A percentile compares a stretch with the other conserved stretches of the same genome.
Conservation (phyloP, 2,888 invertebrate genomes). For the Ennomos erosarius region DNA sequence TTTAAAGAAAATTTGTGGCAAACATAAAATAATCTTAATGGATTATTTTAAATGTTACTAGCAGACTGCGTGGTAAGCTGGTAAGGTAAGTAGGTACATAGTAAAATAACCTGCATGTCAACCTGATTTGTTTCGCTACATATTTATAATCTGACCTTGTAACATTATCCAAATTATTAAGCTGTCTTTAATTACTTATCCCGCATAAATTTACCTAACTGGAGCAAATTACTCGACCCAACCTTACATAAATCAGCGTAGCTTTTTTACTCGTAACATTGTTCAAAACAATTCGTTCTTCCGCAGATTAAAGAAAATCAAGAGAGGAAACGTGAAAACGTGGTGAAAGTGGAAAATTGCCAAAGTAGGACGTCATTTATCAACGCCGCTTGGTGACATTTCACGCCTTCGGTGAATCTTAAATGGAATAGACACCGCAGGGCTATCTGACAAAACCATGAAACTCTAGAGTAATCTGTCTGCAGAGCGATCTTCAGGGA, state of each 20-base stretch:
- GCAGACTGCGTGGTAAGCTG: too few relatives aligned
- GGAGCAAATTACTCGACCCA: conserved; percentile 1
- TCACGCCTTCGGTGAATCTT: conserved; percentile 63
- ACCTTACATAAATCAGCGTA: conserved; percentile 23
- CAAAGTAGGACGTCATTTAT: conserved; percentile 67
- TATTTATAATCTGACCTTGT: too few relatives aligned
- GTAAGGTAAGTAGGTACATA: too few relatives aligned
- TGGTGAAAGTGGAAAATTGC: conserved; percentile 69
- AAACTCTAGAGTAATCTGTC: conserved; percentile 26
- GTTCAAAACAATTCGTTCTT: conserved; percentile 49
- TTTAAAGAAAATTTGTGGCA: too few relatives aligned
- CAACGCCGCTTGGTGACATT: conserved; percentile 66
- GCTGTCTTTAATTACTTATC: conserved; percentile 16
- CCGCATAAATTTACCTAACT: conserved; percentile 1
- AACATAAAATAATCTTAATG: too few relatives aligned
- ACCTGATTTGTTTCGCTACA: too few relatives aligned
- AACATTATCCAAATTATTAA: too few relatives aligned
- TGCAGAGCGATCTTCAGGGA: conserved; percentile 15
- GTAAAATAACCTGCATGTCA: too few relatives aligned
- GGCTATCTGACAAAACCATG: conserved; percentile 42
- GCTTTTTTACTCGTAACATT: conserved; percentile 24
- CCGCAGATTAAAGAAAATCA: conserved; percentile 57
- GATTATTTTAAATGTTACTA: too few relatives aligned
- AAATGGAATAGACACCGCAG: conserved; percentile 54
- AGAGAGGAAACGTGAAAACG: conserved; percentile 47